Conservation (phyloP, 2,113 vertebrate genomes). For the Lucifuga dentata region DNA sequence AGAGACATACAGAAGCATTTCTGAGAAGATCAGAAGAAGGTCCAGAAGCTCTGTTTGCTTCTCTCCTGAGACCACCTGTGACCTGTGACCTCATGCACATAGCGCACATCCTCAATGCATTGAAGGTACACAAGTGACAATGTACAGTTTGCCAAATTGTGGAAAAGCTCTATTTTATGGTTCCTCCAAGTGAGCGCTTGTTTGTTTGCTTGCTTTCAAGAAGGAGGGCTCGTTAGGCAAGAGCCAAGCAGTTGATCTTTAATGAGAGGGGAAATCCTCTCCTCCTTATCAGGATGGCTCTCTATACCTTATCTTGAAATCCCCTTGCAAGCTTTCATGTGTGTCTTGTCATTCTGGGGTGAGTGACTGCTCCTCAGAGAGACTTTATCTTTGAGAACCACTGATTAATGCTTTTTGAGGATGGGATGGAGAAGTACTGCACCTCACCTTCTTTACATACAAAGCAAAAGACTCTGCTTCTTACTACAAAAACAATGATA, state of each 20-base stretch:
- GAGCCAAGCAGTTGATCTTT: constrained; percentile 68
- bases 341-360: constrained; percentile 43
- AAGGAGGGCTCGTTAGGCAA: constrained; percentile 61
- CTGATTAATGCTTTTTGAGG: constrained; percentile 61
- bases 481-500: constrained; percentile 42
- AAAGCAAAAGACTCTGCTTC: constrained; percentile 37
- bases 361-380: constrained; percentile 60
- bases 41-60: constrained; percentile 23
- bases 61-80: constrained; percentile 42
- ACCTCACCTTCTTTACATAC: constrained; percentile 44
- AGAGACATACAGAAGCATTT: constrained; percentile 48
- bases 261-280: constrained; percentile 69
- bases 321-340: constrained; percentile 56
- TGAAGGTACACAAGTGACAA: constrained; percentile 12
- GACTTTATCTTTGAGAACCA: constrained; percentile 48
- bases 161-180: constrained; percentile 15
- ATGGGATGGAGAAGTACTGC: neutral
- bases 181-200: constrained; percentile 33
- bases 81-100: constrained; percentile 35
- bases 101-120: neutral
- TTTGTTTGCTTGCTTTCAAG: constrained; percentile 63
- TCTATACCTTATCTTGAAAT: constrained; percentile 53
- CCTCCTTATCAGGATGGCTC: constrained; percentile 36
- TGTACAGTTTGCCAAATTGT: neutral
- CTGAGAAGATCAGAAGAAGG: constrained; percentile 42